Evolutionary conservation across 2,797 vertebrate species (phyloP).

Genomic region (Cheirogaleus major): DNA sequence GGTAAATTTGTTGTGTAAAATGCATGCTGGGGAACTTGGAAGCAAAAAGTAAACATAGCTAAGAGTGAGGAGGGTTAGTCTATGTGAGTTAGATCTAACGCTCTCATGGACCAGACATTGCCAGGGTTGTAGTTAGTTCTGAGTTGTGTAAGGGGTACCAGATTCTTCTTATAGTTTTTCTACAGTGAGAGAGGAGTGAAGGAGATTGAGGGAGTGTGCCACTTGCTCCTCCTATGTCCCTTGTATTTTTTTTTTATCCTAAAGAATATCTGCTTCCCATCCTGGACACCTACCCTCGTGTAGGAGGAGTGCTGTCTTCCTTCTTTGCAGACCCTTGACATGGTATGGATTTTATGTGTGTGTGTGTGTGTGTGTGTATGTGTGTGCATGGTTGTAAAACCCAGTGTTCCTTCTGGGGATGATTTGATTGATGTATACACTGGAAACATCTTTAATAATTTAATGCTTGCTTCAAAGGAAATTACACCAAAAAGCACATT

Average conservation of each 20-base stretch:
- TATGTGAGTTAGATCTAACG: not conserved
- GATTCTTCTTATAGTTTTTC: not conserved
- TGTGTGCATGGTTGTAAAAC: not conserved
- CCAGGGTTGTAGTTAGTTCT: no score
- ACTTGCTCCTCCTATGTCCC: not conserved
- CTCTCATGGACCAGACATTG: not conserved
- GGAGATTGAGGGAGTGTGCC: no score
- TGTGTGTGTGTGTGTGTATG: not conserved
- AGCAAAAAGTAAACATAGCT: not conserved
- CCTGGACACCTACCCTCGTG: not conserved
- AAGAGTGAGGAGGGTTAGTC: not conserved
- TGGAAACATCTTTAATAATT: slow-evolving; percentile 73
- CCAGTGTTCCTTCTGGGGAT: slow-evolving; percentile 49
- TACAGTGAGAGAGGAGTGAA: not conserved
- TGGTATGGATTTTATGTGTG: not conserved
- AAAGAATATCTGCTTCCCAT: not conserved
- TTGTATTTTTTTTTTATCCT: not conserved
- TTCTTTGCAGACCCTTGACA: not conserved
- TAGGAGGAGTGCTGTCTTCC: not conserved
- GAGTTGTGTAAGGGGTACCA: not conserved
- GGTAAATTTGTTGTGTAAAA: not conserved
- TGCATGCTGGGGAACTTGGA: not conserved
- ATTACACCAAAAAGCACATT: slow-evolving; percentile 71
- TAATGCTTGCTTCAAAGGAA: slow-evolving; percentile 69
- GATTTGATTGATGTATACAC: slow-evolving; percentile 66